A percentile compares a stretch with the other conserved stretches of the same genome.
These are phyloP conservation scores for Branchellion lobata DNA, from an alignment of 2,888 invertebrate genomes.

Conservation along the genomic window DNA sequence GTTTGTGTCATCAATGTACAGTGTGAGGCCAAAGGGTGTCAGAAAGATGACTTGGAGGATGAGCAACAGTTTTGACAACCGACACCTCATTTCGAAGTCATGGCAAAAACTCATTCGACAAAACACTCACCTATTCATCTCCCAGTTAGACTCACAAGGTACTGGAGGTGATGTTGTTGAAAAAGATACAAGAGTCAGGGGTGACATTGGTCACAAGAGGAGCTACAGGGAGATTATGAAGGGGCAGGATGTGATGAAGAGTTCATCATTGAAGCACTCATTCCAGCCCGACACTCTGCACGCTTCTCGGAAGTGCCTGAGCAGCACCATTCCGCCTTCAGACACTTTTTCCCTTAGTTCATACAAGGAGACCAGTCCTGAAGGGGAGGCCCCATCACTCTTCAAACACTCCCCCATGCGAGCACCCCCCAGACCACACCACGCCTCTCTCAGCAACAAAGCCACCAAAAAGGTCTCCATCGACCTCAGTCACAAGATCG, in stretches of 20 bases:
- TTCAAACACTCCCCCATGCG: not conserved
- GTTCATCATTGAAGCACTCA: not conserved
- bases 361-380: constrained; percentile 50
- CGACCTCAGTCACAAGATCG: not conserved
- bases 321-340: not conserved
- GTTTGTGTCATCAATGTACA: too few relatives aligned
- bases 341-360: constrained; percentile 48
- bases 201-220: too few relatives aligned
- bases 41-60: too few relatives aligned
- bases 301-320: not conserved
- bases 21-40: too few relatives aligned
- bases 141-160: too few relatives aligned
- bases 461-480: not conserved
- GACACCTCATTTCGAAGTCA: too few relatives aligned
- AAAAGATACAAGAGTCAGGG: too few relatives aligned
- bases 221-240: not conserved
- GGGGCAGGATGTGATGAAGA: not conserved
- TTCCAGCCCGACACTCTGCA: not conserved
- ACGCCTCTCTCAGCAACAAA: not conserved
- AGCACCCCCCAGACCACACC: not conserved
- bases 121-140: too few relatives aligned
- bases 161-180: too few relatives aligned
- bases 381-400: constrained; percentile 39
- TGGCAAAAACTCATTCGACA: too few relatives aligned
- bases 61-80: too few relatives aligned